Evolutionary conservation across 2,797 vertebrate genomes (phyloP), one percentile per base, ranked within the genome.

Genomic region (Sebastes variabilis): DNA sequence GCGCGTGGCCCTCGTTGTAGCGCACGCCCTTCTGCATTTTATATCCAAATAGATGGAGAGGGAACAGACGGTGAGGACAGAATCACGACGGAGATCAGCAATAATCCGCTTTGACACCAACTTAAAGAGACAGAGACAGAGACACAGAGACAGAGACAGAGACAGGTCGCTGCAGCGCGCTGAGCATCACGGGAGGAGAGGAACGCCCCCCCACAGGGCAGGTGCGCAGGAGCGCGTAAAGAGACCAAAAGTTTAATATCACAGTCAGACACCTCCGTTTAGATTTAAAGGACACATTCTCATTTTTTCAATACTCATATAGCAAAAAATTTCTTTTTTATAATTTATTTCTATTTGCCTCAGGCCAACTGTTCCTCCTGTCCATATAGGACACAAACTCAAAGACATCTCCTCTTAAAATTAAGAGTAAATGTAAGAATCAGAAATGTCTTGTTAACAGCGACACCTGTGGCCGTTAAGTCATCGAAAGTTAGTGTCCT

Each of bases 21-120:
- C 98, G 97, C 93, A 98, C 96, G 89, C 96, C 97, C 90, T 97
- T 97, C 97, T 98, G 97, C 97, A 98, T 98, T 77, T 91, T 96
- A 30, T 4, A n/a, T 59, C 10, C 61, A 55, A 89, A 89, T 62
- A 90, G 89, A 92, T 38, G 3, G 34, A 12, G 25, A 64, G 75
- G 78, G 93, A 93, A 95, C 95, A 96, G 95, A 94, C 95, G 95
- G 95, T 90, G 92, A 83, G 87, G 92, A 84, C 89, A 75, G 90
- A 95, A 94, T 96, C 96, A 96, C 96, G 94, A 90, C 94, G 91
- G 94, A 95, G 96, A 96, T 96, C 94, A 96, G 94, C 95, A 71
- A 46, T 97, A 97, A 98, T 95, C 97, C 93, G 97, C 97, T 98
- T 97, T 96, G 86, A 94, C 89, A 90, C 89, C 89, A 91, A 95